phyloP scores from a whole-genome alignment of 92 coral and sea anemone species.

The Hydrozoanthus gracilis region DNA sequence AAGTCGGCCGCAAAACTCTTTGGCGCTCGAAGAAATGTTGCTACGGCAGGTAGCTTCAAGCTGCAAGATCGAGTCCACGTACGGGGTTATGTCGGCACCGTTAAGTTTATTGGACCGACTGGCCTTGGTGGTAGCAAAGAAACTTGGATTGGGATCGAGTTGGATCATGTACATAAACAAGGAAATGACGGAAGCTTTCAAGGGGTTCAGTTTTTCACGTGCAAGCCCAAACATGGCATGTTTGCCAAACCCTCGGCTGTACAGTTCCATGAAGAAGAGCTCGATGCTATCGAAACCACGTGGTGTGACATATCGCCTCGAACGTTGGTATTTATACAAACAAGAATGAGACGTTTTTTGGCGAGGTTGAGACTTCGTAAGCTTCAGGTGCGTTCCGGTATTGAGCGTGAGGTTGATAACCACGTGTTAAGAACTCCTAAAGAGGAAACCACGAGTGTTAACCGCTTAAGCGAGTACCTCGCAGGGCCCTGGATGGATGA shows the following conservation, averaged over 20 bases:
- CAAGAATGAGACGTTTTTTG: slow-evolving; percentile 61
- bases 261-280: slow-evolving; percentile 39
- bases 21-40: not conserved
- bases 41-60: slow-evolving; percentile 27
- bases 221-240: slow-evolving; percentile 63
- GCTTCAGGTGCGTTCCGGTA: slow-evolving; percentile 69
- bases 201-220: slow-evolving; percentile 62
- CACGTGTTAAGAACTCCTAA: slow-evolving; percentile 71
- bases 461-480: slow-evolving; percentile 75
- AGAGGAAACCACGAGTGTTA: slow-evolving; percentile 62
- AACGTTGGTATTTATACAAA: slow-evolving; percentile 62
- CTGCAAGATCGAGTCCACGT: slow-evolving; percentile 68
- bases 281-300: slow-evolving; percentile 35
- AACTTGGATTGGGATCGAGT: slow-evolving; percentile 70
- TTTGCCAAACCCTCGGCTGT: slow-evolving; percentile 63
- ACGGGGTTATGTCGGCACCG: slow-evolving; percentile 67
- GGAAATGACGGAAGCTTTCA: slow-evolving; percentile 64
- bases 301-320: slow-evolving; percentile 61
- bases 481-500: slow-evolving; percentile 63
- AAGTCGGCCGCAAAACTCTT: not conserved
- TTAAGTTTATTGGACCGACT: slow-evolving; percentile 64
- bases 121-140: slow-evolving; percentile 61
- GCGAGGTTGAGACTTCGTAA: slow-evolving; percentile 67
- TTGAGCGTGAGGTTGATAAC: slow-evolving; percentile 65
- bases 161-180: slow-evolving; percentile 60